Base-by-base conservation (phyloP, 2,888 invertebrate genomes). In the Apodemia mormo region DNA sequence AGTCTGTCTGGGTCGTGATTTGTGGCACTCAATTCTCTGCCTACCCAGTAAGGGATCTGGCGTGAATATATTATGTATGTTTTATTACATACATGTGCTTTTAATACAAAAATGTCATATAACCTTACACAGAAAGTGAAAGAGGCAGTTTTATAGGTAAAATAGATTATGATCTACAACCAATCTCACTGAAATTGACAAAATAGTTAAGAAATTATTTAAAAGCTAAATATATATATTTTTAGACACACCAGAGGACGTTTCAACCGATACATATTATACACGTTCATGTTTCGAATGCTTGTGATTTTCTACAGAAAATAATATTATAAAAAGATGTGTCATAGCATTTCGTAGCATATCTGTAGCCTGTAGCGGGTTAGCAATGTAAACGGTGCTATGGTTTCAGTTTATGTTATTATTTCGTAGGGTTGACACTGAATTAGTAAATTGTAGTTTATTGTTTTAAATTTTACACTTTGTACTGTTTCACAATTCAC, bases 311-410 rank as follows among this genome's bases (percentile, higher is more conserved):
- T 52, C 49, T 52, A 52, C 49, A 52, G 49, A 52, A 52, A 52
- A 52, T 52, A 52, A n/a, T 33, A 52, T 52, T 22, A 22, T 22
- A 22, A 22, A 6, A 52, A 52, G 6, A n/a, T n/a, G n/a, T 49
- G 49, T 49, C 58, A 33, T 61, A 61, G 58, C 58, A 6, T 61
- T 61, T 61, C 58, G 58, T 61, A 61, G 58, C 58, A 33, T 61
- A 61, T 61, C 58, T 33, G 58, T 33, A 30, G 58, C 58, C 10
- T 61, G 12, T 61, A 61, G 29, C 30, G 30, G 58, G 30, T 61
- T 10, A 12, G 58, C 58, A 30, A 61, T 1, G 58, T 61, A 61
- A 61, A 61, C 33, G 30, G 30, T 29, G 30, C 58, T 29, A 12
- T 58, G 58, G 33, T 58, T 58, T 58, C 58, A 58, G 29, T 58